Evolutionary conservation across 2,113 vertebrate species (phyloP), one percentile per base, ranked within the genome.

Genomic region (Myotis brandtii): DNA sequence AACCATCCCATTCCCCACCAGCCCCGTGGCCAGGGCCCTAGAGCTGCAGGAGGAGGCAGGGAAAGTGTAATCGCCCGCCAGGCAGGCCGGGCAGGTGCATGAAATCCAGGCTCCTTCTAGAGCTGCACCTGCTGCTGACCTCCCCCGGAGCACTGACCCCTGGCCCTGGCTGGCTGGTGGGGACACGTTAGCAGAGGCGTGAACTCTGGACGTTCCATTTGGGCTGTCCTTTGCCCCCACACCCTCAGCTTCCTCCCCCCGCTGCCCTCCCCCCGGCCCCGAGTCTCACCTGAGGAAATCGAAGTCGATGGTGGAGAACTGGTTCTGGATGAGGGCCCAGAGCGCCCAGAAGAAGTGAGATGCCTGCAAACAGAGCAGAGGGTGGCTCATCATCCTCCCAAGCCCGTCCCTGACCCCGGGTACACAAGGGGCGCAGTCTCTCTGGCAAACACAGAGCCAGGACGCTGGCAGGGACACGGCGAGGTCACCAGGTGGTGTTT

Each of bases 311-410:
- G 99, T 98, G 69, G 99, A 99, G 98, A 99, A 99, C 98, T 99
- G 99, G 87, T 99, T 99, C 98, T 99, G 99, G 98, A 99, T 99
- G 69, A 99, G 99, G 0, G 99, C 99, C 99, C 99, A 99, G 98
- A 99, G 99, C 0, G 99, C 99, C 99, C 99, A 99, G 92, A 99
- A 99, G 98, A 99, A 99, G 97, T 99, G 99, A 59, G 99, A 99
- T 0, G 99, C 99, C 99, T 99, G 98, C 20, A 94, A 96, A 2
- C 67, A 86, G 88, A 91, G 64, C 91, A 69, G 32, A 34, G 14
- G 9, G 25, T 96, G 95, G 59, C 9, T 20, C 0, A 17, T 21
- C 14, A 2, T 13, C 69, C 32, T 32, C 6, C 48, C 50, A 16
- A 0, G 6, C n/a, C 37, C 14, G 34, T 13, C 21, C 17, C 0